Percentiles rank a stretch among this genome's conserved stretches.
Conservation (phyloP, 2,888 invertebrate species). For the Tholera decimalis region DNA sequence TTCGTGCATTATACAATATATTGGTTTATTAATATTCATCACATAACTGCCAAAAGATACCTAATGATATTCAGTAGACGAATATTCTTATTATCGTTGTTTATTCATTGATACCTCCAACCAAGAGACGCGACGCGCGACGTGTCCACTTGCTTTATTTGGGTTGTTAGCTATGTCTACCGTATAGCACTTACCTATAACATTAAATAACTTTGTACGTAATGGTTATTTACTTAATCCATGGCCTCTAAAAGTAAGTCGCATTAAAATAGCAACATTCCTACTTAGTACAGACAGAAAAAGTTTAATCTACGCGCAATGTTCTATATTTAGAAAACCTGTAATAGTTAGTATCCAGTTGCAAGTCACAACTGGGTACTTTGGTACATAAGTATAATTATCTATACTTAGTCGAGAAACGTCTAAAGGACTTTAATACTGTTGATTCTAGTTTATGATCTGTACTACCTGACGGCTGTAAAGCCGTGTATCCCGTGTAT, state of each 20-base stretch:
- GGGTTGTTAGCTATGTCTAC: neutral
- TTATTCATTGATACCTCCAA: conserved; percentile 9
- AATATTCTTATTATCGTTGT: conserved; percentile 25
- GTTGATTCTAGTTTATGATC: conserved; percentile 23
- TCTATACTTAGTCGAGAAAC: neutral
- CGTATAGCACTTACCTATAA: neutral
- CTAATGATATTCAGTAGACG: conserved; percentile 27
- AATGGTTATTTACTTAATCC: neutral
- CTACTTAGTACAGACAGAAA: neutral
- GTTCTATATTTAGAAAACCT: conserved; percentile 40
- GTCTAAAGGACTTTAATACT: neutral
- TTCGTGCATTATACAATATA: conserved; percentile 21
- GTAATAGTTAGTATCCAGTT: conserved; percentile 11
- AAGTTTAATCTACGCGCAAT: neutral
- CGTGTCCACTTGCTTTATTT: neutral
- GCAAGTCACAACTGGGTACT: neutral
- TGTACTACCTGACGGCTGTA: neutral
- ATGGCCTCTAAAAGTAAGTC: neutral
- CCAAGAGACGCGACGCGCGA: neutral
- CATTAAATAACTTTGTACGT: neutral
- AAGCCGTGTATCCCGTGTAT: neutral
- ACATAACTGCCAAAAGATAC: conserved; percentile 20
- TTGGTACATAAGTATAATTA: neutral
- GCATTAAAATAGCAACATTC: conserved; percentile 22
- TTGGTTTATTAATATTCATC: conserved; percentile 36